phyloP scores from a whole-genome alignment of 2,888 invertebrate genomes.

The Asteroscopus sphinx region DNA sequence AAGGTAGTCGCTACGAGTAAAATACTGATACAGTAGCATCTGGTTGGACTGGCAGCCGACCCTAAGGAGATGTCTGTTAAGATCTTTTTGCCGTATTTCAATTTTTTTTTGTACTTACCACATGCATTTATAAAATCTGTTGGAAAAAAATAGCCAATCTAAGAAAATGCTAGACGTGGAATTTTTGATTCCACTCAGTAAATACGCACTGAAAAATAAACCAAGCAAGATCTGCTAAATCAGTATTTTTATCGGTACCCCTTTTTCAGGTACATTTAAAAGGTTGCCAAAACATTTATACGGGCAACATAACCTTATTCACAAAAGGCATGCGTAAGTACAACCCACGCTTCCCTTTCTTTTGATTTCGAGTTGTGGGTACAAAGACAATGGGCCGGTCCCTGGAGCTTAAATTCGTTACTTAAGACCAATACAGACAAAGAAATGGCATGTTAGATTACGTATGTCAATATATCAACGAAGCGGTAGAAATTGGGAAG shows the following conservation, averaged over 20 bases:
- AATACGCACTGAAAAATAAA: conserved; percentile 6
- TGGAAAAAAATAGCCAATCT: too few species aligned
- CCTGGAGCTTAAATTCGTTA: conserved; percentile 53
- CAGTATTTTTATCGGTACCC: conserved; percentile 27
- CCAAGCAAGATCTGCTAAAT: conserved; percentile 4
- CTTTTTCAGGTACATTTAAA: conserved; percentile 35
- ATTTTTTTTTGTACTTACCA: too few species aligned
- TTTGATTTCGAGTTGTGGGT: conserved; percentile 51
- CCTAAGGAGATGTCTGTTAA: too few species aligned
- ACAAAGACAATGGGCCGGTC: conserved; percentile 52
- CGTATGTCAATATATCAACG: conserved; percentile 52
- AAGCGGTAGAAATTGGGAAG: conserved; percentile 15
- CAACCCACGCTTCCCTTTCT: conserved; percentile 25
- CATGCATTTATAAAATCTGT: too few species aligned
- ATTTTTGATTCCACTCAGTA: conserved; percentile 7
- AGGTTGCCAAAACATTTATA: conserved; percentile 51
- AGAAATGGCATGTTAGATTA: conserved; percentile 52
- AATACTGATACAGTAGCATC: too few species aligned
- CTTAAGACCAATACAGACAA: conserved; percentile 48
- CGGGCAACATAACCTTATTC: conserved; percentile 30
- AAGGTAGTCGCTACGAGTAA: too few species aligned
- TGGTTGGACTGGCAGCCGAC: too few species aligned
- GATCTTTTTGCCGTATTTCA: too few species aligned
- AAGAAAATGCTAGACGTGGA: neutral
- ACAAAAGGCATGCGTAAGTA: conserved; percentile 48